Evolutionary conservation across 2,888 invertebrate species (phyloP).

Genomic region (Drosophila incognita): DNA sequence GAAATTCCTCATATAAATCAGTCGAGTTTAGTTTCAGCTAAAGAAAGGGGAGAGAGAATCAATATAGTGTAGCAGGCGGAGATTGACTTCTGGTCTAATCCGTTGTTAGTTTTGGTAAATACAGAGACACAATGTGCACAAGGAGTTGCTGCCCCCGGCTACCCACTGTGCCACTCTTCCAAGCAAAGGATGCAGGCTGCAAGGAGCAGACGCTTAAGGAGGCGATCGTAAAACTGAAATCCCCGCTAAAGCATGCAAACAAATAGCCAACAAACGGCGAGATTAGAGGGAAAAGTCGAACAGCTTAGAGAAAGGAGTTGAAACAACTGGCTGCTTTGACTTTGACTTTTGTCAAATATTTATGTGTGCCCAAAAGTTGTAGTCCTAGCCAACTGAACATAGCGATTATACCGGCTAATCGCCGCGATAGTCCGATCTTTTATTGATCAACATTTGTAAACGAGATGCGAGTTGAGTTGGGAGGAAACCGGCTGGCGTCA

Average conservation of each 20-base stretch:
- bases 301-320: conserved; percentile 46
- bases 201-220: conserved; percentile 16
- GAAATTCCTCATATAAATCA: too few species aligned
- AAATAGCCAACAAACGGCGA: conserved; percentile 64
- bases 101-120: conserved; percentile 71
- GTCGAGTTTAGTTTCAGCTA: background rate
- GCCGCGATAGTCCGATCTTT: conserved; percentile 71
- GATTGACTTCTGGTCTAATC: conserved; percentile 73
- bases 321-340: conserved; percentile 5
- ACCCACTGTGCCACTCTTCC: conserved; percentile 25
- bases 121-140: conserved; percentile 44
- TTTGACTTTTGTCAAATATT: conserved; percentile 83
- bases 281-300: conserved; percentile 68
- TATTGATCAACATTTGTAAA: conserved; percentile 85
- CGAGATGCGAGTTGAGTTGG: conserved; percentile 37
- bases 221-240: conserved; percentile 67
- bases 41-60: background rate
- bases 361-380: conserved; percentile 64
- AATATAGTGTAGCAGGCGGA: conserved; percentile 22
- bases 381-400: conserved; percentile 40
- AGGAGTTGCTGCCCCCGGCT: conserved; percentile 46
- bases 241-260: conserved; percentile 79
- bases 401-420: conserved; percentile 83
- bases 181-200: conserved; percentile 20
- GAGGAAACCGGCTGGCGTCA: conserved; percentile 42